These are phyloP conservation scores for Hirudo medicinalis DNA, from an alignment of 1,140 invertebrate genomes.

Conservation along the genomic window DNA sequence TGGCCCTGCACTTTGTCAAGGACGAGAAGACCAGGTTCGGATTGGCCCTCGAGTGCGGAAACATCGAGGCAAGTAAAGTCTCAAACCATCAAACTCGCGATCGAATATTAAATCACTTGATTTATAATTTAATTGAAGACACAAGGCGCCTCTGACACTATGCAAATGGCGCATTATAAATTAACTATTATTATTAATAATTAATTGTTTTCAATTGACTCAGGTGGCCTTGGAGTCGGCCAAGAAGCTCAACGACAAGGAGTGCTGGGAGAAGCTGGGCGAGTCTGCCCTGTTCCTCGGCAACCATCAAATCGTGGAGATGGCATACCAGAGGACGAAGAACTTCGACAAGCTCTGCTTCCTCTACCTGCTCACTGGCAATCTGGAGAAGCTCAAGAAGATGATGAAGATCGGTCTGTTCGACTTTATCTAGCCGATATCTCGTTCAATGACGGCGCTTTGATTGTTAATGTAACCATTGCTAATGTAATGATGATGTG, in stretches of 20 bases:
- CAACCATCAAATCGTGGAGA: slow-evolving; percentile 89
- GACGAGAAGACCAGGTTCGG: slow-evolving; percentile 95
- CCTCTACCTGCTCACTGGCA: slow-evolving; percentile 94
- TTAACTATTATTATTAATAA: too few relatives aligned
- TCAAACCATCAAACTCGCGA: too few relatives aligned
- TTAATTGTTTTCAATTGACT: too few relatives aligned
- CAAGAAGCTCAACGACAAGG: slow-evolving; percentile 77
- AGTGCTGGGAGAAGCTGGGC: slow-evolving; percentile 91
- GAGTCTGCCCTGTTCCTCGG: slow-evolving; percentile 84
- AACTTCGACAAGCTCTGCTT: slow-evolving; percentile 98
- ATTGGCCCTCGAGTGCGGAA: slow-evolving; percentile 90
- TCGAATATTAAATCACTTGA: too few relatives aligned
- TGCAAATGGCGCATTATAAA: too few relatives aligned
- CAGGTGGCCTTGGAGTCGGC: slow-evolving; percentile 67
- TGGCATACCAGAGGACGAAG: slow-evolving; percentile 98
- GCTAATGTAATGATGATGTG: not conserved
- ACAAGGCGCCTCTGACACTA: too few relatives aligned
- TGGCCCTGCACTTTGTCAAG: slow-evolving; percentile 98
- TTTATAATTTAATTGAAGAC: too few relatives aligned
- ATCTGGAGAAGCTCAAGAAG: slow-evolving; percentile 89
- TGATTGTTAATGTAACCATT: not conserved
- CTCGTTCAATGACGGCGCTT: too few relatives aligned
- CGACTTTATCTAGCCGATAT: too few relatives aligned
- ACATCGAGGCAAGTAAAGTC: slow-evolving; percentile 90
- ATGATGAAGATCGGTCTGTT: slow-evolving; percentile 82